phyloP scores from a whole-genome alignment of 2,113 vertebrate species.

The Myxocyprinus asiaticus region DNA sequence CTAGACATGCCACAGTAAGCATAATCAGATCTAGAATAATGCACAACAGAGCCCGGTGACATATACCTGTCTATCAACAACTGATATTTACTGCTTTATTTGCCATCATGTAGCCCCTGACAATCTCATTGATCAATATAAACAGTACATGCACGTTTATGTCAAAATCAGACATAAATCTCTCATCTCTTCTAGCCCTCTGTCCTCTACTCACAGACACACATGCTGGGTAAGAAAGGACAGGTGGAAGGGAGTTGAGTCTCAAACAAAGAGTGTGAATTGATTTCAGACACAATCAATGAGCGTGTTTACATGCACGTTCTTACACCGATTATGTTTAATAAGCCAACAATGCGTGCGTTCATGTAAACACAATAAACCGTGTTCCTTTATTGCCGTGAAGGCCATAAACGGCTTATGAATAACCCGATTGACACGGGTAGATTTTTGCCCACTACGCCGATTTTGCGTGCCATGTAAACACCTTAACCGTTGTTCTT shows the following conservation, averaged over 20 bases:
- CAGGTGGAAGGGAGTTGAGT: constrained; percentile 10
- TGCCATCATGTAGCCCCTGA: background rate
- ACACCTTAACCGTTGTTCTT: too few species aligned
- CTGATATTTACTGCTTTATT: background rate
- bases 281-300: constrained; percentile 9
- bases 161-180: background rate
- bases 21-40: too few species aligned
- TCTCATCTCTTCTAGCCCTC: background rate
- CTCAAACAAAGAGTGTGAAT: constrained; percentile 35
- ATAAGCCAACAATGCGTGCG: too few species aligned
- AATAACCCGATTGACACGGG: too few species aligned
- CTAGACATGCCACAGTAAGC: too few species aligned
- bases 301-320: too few species aligned
- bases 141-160: background rate
- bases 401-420: too few species aligned
- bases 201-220: background rate
- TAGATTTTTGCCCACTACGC: too few species aligned
- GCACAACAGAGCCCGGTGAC: background rate
- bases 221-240: constrained; percentile 6
- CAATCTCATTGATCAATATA: background rate
- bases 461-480: too few species aligned
- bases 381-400: too few species aligned
- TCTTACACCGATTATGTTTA: too few species aligned
- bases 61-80: background rate
- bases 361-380: too few species aligned